A percentile compares a stretch with the other conserved stretches of the same genome.
Evolutionary conservation across 35 echinoderm and acorn worm species (phyloP).

Genomic region (Heliocidaris tuberculata): DNA sequence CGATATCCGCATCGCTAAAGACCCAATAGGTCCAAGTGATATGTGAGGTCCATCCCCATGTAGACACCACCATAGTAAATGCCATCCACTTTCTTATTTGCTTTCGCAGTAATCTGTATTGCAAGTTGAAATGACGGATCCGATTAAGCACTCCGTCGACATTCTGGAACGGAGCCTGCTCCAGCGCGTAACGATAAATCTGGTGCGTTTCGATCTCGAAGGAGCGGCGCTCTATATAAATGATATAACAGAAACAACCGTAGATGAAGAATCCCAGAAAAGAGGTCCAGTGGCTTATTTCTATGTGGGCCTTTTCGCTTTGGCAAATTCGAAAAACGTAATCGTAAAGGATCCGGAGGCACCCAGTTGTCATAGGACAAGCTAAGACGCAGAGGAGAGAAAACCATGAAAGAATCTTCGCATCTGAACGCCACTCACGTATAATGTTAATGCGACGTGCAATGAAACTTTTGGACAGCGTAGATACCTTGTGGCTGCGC

Average conservation of each 20-base stretch:
- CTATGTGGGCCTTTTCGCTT: not conserved
- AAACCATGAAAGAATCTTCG: not conserved
- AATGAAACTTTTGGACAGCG: not conserved
- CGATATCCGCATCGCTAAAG: not conserved
- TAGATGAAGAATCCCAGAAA: conserved; percentile 38
- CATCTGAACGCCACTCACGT: not conserved
- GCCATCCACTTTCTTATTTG: conserved; percentile 57
- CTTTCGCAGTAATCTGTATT: conserved; percentile 27
- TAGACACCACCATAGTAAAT: conserved; percentile 53
- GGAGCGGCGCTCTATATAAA: conserved; percentile 44
- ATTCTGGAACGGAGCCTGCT: conserved; percentile 18
- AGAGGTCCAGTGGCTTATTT: conserved; percentile 53
- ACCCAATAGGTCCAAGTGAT: conserved; percentile 59
- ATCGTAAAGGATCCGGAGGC: conserved; percentile 49
- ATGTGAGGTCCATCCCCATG: conserved; percentile 54
- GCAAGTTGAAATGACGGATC: not conserved
- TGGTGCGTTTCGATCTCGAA: conserved; percentile 41
- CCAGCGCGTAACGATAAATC: conserved; percentile 25
- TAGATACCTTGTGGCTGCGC: not conserved
- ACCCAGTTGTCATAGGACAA: conserved; percentile 30
- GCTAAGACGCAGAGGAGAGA: conserved; percentile 3
- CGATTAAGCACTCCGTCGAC: conserved; percentile 28
- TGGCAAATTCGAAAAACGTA: not conserved
- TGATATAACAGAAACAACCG: conserved; percentile 56
- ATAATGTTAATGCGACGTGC: not conserved